Evolutionary conservation across 2,113 vertebrate species (phyloP).

Genomic region (Nycticebus coucang): DNA sequence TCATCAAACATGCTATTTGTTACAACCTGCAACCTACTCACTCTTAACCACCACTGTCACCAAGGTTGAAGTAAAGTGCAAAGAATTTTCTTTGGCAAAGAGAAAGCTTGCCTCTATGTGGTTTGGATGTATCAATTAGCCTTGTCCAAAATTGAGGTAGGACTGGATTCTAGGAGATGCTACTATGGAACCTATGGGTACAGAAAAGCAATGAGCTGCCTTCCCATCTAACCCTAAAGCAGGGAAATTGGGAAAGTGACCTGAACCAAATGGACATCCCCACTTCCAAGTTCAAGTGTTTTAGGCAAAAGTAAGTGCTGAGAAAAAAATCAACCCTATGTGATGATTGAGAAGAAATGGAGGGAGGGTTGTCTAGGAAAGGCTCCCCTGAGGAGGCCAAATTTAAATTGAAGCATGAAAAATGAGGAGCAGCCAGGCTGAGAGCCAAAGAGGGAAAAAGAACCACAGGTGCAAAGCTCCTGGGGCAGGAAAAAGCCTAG

Average conservation of each 20-base stretch:
- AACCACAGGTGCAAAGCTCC: neutral
- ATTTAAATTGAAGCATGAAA: neutral
- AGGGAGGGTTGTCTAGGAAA: neutral
- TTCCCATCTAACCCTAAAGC: neutral
- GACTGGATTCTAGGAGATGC: neutral
- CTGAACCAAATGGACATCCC: neutral
- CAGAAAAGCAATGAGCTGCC: neutral
- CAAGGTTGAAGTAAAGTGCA: neutral
- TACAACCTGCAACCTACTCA: neutral
- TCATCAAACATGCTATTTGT: neutral
- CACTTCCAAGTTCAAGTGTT: neutral
- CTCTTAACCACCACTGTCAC: neutral
- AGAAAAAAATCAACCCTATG: neutral
- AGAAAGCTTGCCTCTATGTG: neutral
- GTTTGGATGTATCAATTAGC: neutral
- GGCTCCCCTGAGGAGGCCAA: neutral
- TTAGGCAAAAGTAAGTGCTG: conserved; percentile 10
- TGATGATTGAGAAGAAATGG: neutral
- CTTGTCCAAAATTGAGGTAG: neutral
- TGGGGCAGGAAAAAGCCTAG: neutral
- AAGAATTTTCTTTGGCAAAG: neutral
- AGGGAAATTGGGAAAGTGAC: neutral
- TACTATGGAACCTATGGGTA: neutral
- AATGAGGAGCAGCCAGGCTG: neutral
- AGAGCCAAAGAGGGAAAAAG: neutral